phyloP scores from a whole-genome alignment of 2,797 vertebrate species.

The Acipenser oxyrinchus region DNA sequence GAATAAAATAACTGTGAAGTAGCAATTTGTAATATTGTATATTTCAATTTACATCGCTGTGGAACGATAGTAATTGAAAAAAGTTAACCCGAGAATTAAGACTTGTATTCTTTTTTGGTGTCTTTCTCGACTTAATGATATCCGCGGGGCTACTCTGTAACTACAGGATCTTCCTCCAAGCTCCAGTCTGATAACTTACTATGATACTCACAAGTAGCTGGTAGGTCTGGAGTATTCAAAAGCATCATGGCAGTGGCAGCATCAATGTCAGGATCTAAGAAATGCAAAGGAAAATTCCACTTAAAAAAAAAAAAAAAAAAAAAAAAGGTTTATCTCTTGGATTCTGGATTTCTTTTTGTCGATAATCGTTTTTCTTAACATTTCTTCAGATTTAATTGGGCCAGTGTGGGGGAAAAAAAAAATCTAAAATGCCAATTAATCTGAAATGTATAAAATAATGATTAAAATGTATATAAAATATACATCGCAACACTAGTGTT shows the following conservation, averaged over 20 bases:
- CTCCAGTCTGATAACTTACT: slow-evolving; percentile 7
- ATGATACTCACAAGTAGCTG: slow-evolving; percentile 70
- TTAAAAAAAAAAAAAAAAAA: slow-evolving; percentile 2
- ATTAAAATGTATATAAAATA: too few species aligned
- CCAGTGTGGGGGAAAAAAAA: too few species aligned
- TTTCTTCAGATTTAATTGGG: too few species aligned
- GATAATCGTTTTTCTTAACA: too few species aligned
- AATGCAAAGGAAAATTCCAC: slow-evolving; percentile 27
- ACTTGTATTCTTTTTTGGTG: background rate
- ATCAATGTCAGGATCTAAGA: slow-evolving; percentile 68
- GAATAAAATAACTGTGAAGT: too few species aligned
- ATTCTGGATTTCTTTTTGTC: slow-evolving; percentile 6
- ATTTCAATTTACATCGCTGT: too few species aligned
- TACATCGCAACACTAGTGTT: too few species aligned
- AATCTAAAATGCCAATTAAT: too few species aligned
- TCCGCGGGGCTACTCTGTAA: background rate
- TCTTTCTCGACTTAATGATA: background rate
- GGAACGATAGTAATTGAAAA: background rate
- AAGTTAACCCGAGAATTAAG: background rate
- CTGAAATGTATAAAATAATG: too few species aligned
- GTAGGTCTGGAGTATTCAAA: slow-evolving; percentile 73
- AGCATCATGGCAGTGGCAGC: slow-evolving; percentile 73
- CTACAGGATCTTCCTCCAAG: background rate
- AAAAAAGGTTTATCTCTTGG: background rate
- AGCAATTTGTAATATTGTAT: too few species aligned